Percentiles rank a stretch among this genome's conserved stretches.
Evolutionary conservation across 2,888 invertebrate species (phyloP).

Genomic region (Euproctis similis): DNA sequence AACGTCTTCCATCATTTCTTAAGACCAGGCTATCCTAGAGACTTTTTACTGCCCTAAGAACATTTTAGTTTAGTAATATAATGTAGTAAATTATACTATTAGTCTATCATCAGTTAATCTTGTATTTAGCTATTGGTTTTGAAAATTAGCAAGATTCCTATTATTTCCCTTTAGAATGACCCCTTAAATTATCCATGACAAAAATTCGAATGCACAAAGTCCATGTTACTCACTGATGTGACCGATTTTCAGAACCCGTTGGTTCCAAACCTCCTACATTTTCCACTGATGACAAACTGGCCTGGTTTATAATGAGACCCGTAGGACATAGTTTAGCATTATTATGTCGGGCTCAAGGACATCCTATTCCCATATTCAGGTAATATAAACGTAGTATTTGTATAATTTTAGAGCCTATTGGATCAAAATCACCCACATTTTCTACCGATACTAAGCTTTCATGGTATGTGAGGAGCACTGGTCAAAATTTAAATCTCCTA

Average conservation of each 20-base stretch:
- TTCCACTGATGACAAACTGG: slow-evolving; percentile 75
- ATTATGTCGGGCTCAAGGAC: slow-evolving; percentile 77
- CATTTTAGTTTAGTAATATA: no score
- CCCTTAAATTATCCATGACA: no score
- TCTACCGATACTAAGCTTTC: slow-evolving; percentile 77
- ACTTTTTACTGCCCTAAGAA: no score
- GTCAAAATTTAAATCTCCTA: slow-evolving; percentile 74
- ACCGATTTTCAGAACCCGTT: slow-evolving; percentile 56
- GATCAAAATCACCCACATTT: slow-evolving; percentile 77
- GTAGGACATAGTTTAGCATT: slow-evolving; percentile 70
- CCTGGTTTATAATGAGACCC: slow-evolving; percentile 67
- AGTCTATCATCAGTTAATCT: no score
- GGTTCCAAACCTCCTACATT: slow-evolving; percentile 81
- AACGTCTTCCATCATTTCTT: no score
- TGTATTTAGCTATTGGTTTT: no score
- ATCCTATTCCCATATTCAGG: slow-evolving; percentile 82
- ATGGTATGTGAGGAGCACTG: slow-evolving; percentile 71
- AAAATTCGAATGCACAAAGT: neutral
- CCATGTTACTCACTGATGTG: slow-evolving; percentile 13
- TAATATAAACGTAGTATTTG: slow-evolving; percentile 26
- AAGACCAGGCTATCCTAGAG: no score
- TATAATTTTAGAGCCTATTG: slow-evolving; percentile 74
- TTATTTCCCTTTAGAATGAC: slow-evolving; percentile 74
- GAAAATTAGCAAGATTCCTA: slow-evolving; percentile 7
- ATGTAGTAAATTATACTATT: no score